Evolutionary conservation across 2,888 invertebrate genomes (phyloP).

Genomic region (Anoplius nigerrimus): DNA sequence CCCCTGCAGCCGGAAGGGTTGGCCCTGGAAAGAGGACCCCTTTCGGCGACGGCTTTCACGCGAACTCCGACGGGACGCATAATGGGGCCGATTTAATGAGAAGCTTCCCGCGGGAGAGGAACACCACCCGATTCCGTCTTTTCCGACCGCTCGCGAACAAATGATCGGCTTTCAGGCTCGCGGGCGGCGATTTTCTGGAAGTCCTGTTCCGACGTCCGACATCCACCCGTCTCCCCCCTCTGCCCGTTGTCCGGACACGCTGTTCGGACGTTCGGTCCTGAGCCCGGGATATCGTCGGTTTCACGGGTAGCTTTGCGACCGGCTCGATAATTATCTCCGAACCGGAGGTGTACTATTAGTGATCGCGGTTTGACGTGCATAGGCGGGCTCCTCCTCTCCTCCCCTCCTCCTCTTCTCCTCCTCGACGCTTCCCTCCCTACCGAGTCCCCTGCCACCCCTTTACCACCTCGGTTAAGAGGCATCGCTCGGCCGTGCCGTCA

Average conservation of each 20-base stretch:
- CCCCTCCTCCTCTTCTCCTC: constrained; percentile 13
- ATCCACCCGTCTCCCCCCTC: no score
- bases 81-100: constrained; percentile 41
- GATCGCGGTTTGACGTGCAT: constrained; percentile 62
- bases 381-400: constrained; percentile 33
- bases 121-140: constrained; percentile 20
- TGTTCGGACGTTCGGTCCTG: no score
- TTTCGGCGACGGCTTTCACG: no score
- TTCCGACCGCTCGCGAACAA: neutral
- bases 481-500: constrained; percentile 50
- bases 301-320: constrained; percentile 43
- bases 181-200: neutral
- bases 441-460: constrained; percentile 11
- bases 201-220: no score
- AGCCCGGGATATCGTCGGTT: no score
- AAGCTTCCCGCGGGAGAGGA: constrained; percentile 20
- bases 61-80: constrained; percentile 23
- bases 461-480: constrained; percentile 53
- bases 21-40: no score
- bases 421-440: neutral
- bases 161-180: neutral
- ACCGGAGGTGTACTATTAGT: constrained; percentile 65
- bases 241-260: no score
- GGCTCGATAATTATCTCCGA: constrained; percentile 62
- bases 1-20: no score